Percentiles rank a stretch among this genome's conserved stretches.
Conservation (phyloP, 2,113 vertebrate species). For the Oxyura jamaicensis region DNA sequence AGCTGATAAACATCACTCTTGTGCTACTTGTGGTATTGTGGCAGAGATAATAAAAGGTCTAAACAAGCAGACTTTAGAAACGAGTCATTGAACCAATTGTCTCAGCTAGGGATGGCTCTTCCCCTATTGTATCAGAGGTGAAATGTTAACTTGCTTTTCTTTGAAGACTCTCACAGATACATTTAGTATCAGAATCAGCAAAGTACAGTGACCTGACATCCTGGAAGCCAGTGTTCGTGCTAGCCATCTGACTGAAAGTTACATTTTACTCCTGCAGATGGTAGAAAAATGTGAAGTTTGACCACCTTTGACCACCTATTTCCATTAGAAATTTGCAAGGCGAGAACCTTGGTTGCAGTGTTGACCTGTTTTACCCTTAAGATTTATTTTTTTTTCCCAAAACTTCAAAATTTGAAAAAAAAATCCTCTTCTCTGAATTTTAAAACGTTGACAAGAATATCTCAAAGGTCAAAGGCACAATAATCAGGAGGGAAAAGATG, state of each 20-base stretch:
- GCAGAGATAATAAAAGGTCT: background rate
- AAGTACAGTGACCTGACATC: background rate
- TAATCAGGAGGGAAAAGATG: background rate
- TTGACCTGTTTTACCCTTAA: background rate
- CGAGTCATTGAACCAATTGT: background rate
- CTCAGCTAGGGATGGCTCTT: background rate
- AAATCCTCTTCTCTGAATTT: background rate
- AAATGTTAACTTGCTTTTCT: constrained; percentile 27
- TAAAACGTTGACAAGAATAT: background rate
- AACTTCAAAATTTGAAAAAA: background rate
- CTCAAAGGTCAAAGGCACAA: background rate
- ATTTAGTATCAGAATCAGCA: background rate
- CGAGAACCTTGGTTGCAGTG: background rate
- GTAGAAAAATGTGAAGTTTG: background rate
- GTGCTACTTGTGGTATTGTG: background rate
- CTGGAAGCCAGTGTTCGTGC: background rate
- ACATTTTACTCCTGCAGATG: background rate
- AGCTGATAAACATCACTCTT: background rate
- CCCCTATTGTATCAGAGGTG: background rate
- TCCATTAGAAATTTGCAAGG: background rate
- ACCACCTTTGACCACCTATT: background rate
- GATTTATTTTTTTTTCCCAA: background rate
- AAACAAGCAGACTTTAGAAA: background rate
- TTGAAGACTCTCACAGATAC: background rate
- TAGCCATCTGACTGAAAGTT: background rate